Conservation (phyloP, 2,888 invertebrate genomes). For the Euspilapteryx auroguttella region DNA sequence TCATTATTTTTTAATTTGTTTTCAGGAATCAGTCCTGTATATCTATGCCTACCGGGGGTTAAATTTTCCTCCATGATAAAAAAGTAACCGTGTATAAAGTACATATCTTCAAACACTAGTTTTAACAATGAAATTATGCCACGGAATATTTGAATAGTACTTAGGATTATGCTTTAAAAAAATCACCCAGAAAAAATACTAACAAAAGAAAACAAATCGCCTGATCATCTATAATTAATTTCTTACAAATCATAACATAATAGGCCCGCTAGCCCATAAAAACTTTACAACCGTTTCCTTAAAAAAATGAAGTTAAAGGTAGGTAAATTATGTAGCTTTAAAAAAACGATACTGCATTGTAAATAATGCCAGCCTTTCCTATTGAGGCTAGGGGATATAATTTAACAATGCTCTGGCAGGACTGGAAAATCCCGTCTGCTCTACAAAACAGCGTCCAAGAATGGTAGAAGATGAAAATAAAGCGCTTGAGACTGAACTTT, state of each 20-base stretch:
- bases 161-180: no score
- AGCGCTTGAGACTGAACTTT: constrained; percentile 19
- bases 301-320: constrained; percentile 1
- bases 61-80: no score
- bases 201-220: no score
- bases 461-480: constrained; percentile 11
- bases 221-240: constrained; percentile 40
- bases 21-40: no score
- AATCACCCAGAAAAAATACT: no score
- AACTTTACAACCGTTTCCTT: constrained; percentile 27
- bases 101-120: no score
- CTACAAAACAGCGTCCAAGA: constrained; percentile 27
- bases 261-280: constrained; percentile 32
- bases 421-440: constrained; percentile 10
- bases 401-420: constrained; percentile 10
- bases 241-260: constrained; percentile 38
- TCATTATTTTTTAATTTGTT: no score
- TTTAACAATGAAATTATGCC: no score
- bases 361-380: constrained; percentile 24
- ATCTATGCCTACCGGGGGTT: no score
- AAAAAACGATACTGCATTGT: constrained; percentile 23
- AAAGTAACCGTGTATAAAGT: no score
- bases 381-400: constrained; percentile 13
- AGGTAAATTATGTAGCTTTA: constrained; percentile 1
- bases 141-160: no score